Conservation (phyloP, 1,140 invertebrate genomes). For the Fopius arisanus region DNA sequence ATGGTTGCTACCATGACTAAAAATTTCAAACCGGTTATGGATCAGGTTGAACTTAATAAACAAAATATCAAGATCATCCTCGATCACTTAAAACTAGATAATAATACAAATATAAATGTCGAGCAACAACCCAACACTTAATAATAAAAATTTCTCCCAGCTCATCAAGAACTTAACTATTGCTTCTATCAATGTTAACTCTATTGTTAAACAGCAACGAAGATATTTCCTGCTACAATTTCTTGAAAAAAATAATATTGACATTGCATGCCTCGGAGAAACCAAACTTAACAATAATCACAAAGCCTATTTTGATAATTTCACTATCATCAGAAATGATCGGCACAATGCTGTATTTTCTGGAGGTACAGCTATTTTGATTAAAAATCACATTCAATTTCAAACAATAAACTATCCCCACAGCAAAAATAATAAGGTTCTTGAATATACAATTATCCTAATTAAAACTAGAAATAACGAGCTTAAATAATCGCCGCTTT, state of each 20-base stretch:
- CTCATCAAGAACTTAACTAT: too few species aligned
- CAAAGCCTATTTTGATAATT: constrained; percentile 11
- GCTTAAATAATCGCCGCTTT: too few species aligned
- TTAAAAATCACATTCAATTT: background rate
- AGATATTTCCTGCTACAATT: background rate
- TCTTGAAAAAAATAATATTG: background rate
- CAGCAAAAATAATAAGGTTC: background rate
- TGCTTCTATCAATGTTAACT: constrained; percentile 23
- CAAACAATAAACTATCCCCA: constrained; percentile 15
- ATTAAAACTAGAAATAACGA: background rate
- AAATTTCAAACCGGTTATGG: too few species aligned
- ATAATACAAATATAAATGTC: too few species aligned
- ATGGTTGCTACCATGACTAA: too few species aligned
- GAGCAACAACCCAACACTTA: too few species aligned
- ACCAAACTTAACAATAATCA: constrained; percentile 21
- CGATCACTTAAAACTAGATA: too few species aligned
- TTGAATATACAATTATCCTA: constrained; percentile 27
- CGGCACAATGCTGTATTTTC: constrained; percentile 7
- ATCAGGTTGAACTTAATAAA: too few species aligned
- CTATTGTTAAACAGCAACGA: background rate
- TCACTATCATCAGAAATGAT: constrained; percentile 16
- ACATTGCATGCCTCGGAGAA: constrained; percentile 14
- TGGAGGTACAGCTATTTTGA: constrained; percentile 13
- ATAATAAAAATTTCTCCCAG: too few species aligned
- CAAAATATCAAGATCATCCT: too few species aligned